Base-by-base conservation (phyloP, 2,797 vertebrate genomes). In the Carapus acus region DNA sequence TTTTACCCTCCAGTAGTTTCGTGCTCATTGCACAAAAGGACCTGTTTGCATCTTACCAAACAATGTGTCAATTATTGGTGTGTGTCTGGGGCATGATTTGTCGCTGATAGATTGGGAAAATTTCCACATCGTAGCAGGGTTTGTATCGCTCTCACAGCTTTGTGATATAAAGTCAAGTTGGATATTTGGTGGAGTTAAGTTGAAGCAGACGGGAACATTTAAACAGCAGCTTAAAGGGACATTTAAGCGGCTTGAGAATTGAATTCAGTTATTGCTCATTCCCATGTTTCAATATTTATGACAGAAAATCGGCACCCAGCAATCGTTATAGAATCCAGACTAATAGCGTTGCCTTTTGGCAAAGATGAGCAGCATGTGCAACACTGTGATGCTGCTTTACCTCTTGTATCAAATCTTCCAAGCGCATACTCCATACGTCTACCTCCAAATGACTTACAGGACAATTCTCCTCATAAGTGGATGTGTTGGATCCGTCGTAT, bases 401-500 rank as follows among this genome's bases (percentile, higher is more conserved):
- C 29, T 18, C 23, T 21, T 9, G 39, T 50, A 16, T 67, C 15
- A 3, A 2, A 29, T 38, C 38, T 8, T 43, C 59, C 22, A n/a
- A n/a, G n/a, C n/a, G 38, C 11, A 33, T 47, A 53, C 27, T 27
- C 23, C 7, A 20, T 50, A 36, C n/a, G n/a, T n/a, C 41, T 31
- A 36, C 11, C 50, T 36, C n/a, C 24, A 49, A 50, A 42, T 27
- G 23, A 19, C 51, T n/a, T 4, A 34, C 20, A 7, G 6, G 13
- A 36, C n/a, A n/a, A 33, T 11, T 11, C 29, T 62, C 48, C 31
- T 39, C 24, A 16, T 67, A n/a, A 54, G 43, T 15, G 16, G 47
- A 49, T 43, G 50, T 49, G 34, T 44, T 47, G 65, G 43, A 16
- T 36, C 56, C 63, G 65, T 21, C 52, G 42, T 1, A 53, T 27